These are phyloP conservation scores for Bombus impatiens DNA, from an alignment of 1,140 invertebrate genomes.

Conservation along the genomic window DNA sequence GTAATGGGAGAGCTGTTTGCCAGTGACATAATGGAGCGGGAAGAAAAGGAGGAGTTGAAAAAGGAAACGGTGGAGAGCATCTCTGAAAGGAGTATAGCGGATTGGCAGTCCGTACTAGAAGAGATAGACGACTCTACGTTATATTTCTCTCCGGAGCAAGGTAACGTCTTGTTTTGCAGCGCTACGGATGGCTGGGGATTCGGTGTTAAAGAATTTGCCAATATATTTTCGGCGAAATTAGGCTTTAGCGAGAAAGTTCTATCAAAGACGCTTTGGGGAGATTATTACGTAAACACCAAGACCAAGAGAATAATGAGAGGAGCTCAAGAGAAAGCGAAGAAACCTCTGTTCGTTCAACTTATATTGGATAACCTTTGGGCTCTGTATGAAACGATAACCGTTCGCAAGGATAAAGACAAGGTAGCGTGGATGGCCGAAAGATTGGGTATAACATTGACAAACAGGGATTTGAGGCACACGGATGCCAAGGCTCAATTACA, in stretches of 20 bases:
- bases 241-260: slow-evolving; percentile 86
- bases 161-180: slow-evolving; percentile 98
- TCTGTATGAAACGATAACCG: slow-evolving; percentile 92
- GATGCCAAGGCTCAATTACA: slow-evolving; percentile 91
- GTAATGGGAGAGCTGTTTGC: slow-evolving; percentile 95
- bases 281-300: slow-evolving; percentile 96
- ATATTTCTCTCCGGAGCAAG: slow-evolving; percentile 95
- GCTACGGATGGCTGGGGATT: slow-evolving; percentile 99
- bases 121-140: slow-evolving; percentile 93
- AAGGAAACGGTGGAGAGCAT: slow-evolving; percentile 67
- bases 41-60: slow-evolving; percentile 79
- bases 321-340: slow-evolving; percentile 97
- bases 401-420: slow-evolving; percentile 92
- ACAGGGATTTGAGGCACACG: slow-evolving; percentile 90
- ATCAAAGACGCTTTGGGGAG: slow-evolving; percentile 95
- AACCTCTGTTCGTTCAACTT: slow-evolving; percentile 97
- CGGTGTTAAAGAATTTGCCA: slow-evolving; percentile 92
- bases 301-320: slow-evolving; percentile 94
- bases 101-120: slow-evolving; percentile 93
- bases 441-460: slow-evolving; percentile 90
- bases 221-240: slow-evolving; percentile 91
- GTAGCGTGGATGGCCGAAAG: slow-evolving; percentile 91
- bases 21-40: slow-evolving; percentile 89
- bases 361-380: slow-evolving; percentile 97
- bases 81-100: slow-evolving; percentile 77